Base-by-base conservation (phyloP, 2,113 vertebrate species). In the Platycercus adscitus region DNA sequence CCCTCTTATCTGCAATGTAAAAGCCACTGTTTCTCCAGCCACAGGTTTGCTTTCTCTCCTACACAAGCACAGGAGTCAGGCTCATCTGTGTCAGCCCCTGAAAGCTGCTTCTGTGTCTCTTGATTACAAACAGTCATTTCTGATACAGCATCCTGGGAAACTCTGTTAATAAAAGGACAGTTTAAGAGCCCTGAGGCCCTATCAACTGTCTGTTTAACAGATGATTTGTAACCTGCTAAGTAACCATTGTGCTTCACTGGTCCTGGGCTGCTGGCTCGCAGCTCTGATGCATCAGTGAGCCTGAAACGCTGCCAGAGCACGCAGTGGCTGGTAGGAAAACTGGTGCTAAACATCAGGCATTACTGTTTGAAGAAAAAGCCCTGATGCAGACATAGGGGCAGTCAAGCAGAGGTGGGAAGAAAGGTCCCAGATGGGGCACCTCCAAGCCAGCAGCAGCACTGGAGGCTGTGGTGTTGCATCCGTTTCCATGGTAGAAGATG, bases 191-290 rank as follows among this genome's bases (percentile, higher is more conserved):
- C 84, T 10, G 55, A 96, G 91, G 80, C 79, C 84, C 61, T 76
- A 81, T 91, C 84, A 86, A 21, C 76, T 86, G 75, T 60, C 86
- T 72, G 75, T 93, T 96, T 93, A 88, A 85, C 88, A 94, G 72
- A 88, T 73, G 47, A 95, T 95, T 81, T 95, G 81, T 66, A 90
- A 93, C 84, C 66, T 93, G 68, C 83, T 97, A 94, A 96, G 96
- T 93, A 96, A 92, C 78, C 44, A 81, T 56, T 65, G 86, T 91
- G 81, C 58, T 95, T 79, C 35, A 15, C 80, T 70, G 60, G 75
- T 83, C 58, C 72, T 35, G 56, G 43, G 64, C 76, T 83, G 79
- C 63, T 31, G n/a, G 55, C 93, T 82, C 20, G 7, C 53, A 84
- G 72, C 61, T 69, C 93, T 68, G 23, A 55, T 33, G 52, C 43